phyloP scores from a whole-genome alignment of 2,888 invertebrate genomes.

The Ochropleura leucogaster region DNA sequence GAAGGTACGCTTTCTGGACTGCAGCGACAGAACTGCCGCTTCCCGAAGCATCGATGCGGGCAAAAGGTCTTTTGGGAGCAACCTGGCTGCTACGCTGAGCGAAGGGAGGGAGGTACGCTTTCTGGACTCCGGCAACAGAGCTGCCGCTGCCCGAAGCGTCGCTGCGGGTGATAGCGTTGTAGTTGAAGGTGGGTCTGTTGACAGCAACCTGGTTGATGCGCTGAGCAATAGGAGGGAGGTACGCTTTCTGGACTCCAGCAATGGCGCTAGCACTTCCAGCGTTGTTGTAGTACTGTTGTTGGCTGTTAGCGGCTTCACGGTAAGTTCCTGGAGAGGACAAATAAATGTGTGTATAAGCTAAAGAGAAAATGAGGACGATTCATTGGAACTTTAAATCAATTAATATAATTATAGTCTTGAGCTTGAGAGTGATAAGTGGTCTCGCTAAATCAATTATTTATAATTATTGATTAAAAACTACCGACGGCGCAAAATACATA shows the following conservation, averaged over 20 bases:
- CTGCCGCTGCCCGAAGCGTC: slow-evolving; percentile 26
- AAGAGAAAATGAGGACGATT: neutral
- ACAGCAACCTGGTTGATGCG: neutral
- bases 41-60: slow-evolving; percentile 71
- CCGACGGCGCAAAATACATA: neutral
- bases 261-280: slow-evolving; percentile 37
- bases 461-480: neutral
- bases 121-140: slow-evolving; percentile 58
- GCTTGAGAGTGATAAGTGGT: neutral
- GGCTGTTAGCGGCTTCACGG: slow-evolving; percentile 74
- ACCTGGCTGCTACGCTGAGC: slow-evolving; percentile 19
- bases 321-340: slow-evolving; percentile 76
- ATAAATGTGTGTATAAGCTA: neutral
- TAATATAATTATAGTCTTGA: neutral
- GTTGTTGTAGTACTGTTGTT: slow-evolving; percentile 58
- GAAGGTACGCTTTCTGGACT: slow-evolving; percentile 76
- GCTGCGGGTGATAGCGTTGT: slow-evolving; percentile 67
- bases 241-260: slow-evolving; percentile 11
- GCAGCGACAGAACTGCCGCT: slow-evolving; percentile 43
- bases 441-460: neutral
- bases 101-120: slow-evolving; percentile 75
- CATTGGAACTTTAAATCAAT: neutral
- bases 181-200: slow-evolving; percentile 61
- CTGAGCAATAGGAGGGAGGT: slow-evolving; percentile 1
- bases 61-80: slow-evolving; percentile 47